phyloP scores from a whole-genome alignment of 2,888 invertebrate genomes.

The Monopis laevigella region DNA sequence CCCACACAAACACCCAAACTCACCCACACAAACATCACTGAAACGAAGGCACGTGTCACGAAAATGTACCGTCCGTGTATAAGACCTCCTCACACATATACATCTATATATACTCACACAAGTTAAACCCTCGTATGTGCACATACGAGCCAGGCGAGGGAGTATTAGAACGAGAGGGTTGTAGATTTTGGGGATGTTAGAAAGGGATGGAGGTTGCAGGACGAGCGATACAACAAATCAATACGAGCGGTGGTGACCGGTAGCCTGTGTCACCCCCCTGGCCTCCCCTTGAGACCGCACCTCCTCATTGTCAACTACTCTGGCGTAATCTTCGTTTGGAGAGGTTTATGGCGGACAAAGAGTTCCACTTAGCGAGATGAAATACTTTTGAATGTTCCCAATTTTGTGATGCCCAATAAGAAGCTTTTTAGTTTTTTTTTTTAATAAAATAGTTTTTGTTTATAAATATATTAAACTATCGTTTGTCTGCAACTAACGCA shows the following conservation, averaged over 20 bases:
- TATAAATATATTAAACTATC: too few relatives aligned
- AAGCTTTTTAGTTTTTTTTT: too few relatives aligned
- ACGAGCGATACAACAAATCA: slow-evolving; percentile 70
- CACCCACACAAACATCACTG: too few relatives aligned
- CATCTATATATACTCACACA: slow-evolving; percentile 29
- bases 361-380: slow-evolving; percentile 5
- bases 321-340: slow-evolving; percentile 7
- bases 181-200: slow-evolving; percentile 25
- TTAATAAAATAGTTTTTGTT: too few relatives aligned
- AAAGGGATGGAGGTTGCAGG: slow-evolving; percentile 58
- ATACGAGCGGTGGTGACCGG: slow-evolving; percentile 69
- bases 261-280: slow-evolving; percentile 63
- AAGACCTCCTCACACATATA: slow-evolving; percentile 52
- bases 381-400: too few relatives aligned
- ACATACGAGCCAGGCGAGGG: slow-evolving; percentile 45
- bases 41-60: slow-evolving; percentile 28
- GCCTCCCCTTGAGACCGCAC: slow-evolving; percentile 44
- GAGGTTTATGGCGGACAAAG: slow-evolving; percentile 4
- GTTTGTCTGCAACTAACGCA: too few relatives aligned
- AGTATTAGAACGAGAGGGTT: slow-evolving; percentile 28
- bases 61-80: slow-evolving; percentile 25
- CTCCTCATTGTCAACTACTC: slow-evolving; percentile 61
- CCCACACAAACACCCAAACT: too few relatives aligned
- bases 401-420: too few relatives aligned
- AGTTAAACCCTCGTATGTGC: slow-evolving; percentile 37